Evolutionary conservation across 2,888 invertebrate genomes (phyloP), one percentile per base, ranked within the genome.

Genomic region (Lottia gigantea): DNA sequence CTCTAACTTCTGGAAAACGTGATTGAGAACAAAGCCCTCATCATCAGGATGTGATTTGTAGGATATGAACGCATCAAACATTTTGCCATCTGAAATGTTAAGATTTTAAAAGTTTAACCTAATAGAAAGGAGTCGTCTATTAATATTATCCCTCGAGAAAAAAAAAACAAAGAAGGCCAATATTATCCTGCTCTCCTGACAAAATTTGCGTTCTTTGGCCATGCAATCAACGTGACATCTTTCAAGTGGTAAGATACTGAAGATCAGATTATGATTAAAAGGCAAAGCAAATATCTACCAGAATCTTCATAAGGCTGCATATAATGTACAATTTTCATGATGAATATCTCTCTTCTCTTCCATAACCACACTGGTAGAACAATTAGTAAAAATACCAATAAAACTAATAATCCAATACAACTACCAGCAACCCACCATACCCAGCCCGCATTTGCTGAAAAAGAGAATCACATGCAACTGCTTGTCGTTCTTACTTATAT

Each of bases 231-330:
- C n/a, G n/a, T n/a, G n/a, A n/a, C n/a, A n/a, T n/a, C n/a, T n/a
- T n/a, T n/a, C n/a, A n/a, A n/a, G n/a, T n/a, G n/a, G n/a, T n/a
- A n/a, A n/a, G n/a, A n/a, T n/a, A n/a, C 31, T 31, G 31, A 31
- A 31, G 31, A 4, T 31, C 6, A 31, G 7, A 40, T 40, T 11
- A 40, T 40, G 40, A 6, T 40, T 8, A 40, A 31, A 6, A 3
- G 6, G 11, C 1, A 26, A 14, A 31, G 2, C 55, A 19, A 26
- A n/a, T 45, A 65, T 76, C 69, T 70, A 84, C 84, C 84, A 55
- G 82, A 78, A 64, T 84, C 84, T 64, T 83, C 84, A 65, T 80
- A 83, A 14, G 77, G 78, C 66, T 84, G 83, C 66, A 84, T 81
- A 68, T 78, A 82, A 66, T 81, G 78, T 14, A 82, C 80, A 14